Base-by-base conservation (phyloP, 2,797 vertebrate species). In the Rhinatrema bivittatum region DNA sequence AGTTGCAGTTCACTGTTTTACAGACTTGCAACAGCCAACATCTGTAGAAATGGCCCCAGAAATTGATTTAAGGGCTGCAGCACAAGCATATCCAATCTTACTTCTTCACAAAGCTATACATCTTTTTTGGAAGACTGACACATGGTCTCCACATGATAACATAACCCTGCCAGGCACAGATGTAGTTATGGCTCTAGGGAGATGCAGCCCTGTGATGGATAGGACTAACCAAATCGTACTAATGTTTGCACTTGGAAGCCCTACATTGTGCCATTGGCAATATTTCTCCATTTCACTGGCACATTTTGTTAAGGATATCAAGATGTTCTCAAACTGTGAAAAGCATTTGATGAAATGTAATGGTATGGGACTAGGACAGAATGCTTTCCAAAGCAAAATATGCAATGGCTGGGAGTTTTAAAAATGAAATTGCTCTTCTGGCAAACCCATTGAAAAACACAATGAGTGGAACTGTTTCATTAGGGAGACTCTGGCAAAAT, bases 391-490 rank as follows among this genome's bases (percentile, higher is more conserved):
- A 66, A 69, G 46, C 25, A 66, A 50, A 68, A n/a, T n/a, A 25
- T 44, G 57, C 71, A 44, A 57, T 40, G 46, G 26, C 17, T 53
- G 35, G 42, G 65, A 65, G 54, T 65, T 76, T 63, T 39, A 68
- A 72, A 74, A 72, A 74, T 68, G 74, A 84, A n/a, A 84, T 71
- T 76, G 70, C 27, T 68, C n/a, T 65, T 63, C 55, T 81, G 77
- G 75, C 68, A 78, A 70, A 62, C 42, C 16, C 36, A 53, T 41
- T 50, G 56, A 39, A 65, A n/a, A 70, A 63, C 53, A 32, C 74
- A 77, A 81, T 78, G 78, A 78, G 60, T 62, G 53, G 50, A 76
- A 70, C 62, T 53, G 63, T 70, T 72, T 78, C 62, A 74, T 76
- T 70, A 71, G 62, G n/a, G 59, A 72, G 31, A 11, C 25, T 63